Base-by-base conservation (phyloP, 1,140 invertebrate genomes). In the Wasmannia auropunctata region DNA sequence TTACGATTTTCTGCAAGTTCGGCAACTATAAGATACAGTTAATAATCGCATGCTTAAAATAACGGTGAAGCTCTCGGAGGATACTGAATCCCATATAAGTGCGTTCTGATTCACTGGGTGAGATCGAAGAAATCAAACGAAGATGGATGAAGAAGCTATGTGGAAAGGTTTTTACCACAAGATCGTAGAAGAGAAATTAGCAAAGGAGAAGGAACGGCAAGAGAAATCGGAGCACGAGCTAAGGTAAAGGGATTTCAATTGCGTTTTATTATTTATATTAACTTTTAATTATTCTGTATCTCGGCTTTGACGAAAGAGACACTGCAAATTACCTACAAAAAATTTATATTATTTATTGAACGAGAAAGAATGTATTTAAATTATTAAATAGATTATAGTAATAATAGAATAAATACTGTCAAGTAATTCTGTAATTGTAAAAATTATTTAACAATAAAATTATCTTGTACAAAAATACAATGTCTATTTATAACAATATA, bases 81-180 rank as follows among this genome's bases (percentile, higher is more conserved):
- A 69, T 28, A 28, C 40, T 75, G 11, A 62, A 37, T 49, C 22
- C 22, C n/a, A 37, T 34, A 54, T 37, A 49, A 65, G 69, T 76
- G 51, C 22, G 3, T 60, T 31, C 28, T 58, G 43, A 86, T 86
- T 69, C 43, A 74, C 25, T 60, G 63, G 7, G 54, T 43, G 65
- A 86, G 65, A 58, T 62, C 34, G 16, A 34, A 43, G 56, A 86
- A 58, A 62, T 83, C 22, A 0, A 49, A 22, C 28, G 40, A 94
- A 84, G 77, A 95, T 95, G 95, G 93, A 97, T 93, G 97, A 97
- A 93, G 97, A 97, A 92, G 95, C 95, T 2, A 97, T 97, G 97
- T 97, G 97, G 97, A 97, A 96, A 94, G 95, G 94, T 74, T 96
- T 97, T 90, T 97, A 97, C 86, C 95, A 97, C 10, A 96, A 96